These are phyloP conservation scores for Cercocebus atys DNA, from an alignment of 2,113 vertebrate species.

Conservation along the genomic window DNA sequence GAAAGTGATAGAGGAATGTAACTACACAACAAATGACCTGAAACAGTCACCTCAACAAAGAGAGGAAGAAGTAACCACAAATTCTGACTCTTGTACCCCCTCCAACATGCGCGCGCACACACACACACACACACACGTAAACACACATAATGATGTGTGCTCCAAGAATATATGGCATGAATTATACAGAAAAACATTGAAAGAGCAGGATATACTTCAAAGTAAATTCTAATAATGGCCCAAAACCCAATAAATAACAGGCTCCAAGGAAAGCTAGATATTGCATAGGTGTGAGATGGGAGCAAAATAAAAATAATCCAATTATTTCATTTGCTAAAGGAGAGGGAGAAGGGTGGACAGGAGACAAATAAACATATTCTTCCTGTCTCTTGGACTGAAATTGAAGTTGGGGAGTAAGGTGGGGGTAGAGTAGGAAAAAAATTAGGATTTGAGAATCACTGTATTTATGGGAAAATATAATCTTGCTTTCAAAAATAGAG, in stretches of 20 bases:
- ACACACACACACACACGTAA: neutral
- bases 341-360: accelerated
- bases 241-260: neutral
- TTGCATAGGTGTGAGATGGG: neutral
- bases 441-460: neutral
- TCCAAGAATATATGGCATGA: neutral
- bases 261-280: neutral
- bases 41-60: neutral
- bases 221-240: neutral
- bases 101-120: no score
- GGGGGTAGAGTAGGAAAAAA: neutral
- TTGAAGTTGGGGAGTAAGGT: neutral
- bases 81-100: neutral
- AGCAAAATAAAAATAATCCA: neutral
- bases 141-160: neutral
- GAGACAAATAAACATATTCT: neutral
- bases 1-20: neutral
- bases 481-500: neutral
- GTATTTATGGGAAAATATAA: neutral
- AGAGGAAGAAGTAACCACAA: neutral
- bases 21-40: neutral
- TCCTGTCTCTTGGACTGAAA: no score
- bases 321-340: neutral
- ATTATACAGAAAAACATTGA: neutral
- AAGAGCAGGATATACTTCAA: neutral